Conservation (phyloP, 2,797 vertebrate genomes). For the Cynopterus sphinx region DNA sequence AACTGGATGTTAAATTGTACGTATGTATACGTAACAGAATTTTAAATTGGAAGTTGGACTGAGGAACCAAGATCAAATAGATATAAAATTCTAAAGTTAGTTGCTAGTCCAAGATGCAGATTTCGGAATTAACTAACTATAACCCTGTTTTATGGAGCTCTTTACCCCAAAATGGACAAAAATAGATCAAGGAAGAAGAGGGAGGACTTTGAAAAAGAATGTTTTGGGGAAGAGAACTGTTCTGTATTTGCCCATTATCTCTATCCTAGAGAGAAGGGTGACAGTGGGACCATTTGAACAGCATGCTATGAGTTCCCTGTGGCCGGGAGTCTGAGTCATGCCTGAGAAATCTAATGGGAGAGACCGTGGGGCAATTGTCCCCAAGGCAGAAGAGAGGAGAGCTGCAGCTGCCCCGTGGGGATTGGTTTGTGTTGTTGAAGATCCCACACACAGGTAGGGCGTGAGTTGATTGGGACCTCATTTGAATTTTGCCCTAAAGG, state of each 20-base stretch:
- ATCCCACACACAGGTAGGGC: neutral
- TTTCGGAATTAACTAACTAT: neutral
- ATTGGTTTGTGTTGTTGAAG: fast-evolving
- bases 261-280: neutral
- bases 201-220: neutral
- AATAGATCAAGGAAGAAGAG: neutral
- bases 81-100: neutral
- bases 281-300: neutral
- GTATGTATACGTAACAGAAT: neutral
- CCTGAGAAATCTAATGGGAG: neutral
- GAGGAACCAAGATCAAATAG: neutral
- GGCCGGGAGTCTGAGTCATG: neutral
- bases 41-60: neutral
- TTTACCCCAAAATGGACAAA: neutral
- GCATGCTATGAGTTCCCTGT: too few species aligned
- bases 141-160: neutral
- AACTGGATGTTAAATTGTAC: neutral
- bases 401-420: neutral
- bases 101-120: neutral
- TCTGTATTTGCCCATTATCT: neutral
- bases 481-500: neutral
- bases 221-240: neutral
- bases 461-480: neutral
- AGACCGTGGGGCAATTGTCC: neutral
- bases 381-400: neutral